Evolutionary conservation across 2,113 vertebrate genomes (phyloP).

Genomic region (Pomatostomus ruficeps): DNA sequence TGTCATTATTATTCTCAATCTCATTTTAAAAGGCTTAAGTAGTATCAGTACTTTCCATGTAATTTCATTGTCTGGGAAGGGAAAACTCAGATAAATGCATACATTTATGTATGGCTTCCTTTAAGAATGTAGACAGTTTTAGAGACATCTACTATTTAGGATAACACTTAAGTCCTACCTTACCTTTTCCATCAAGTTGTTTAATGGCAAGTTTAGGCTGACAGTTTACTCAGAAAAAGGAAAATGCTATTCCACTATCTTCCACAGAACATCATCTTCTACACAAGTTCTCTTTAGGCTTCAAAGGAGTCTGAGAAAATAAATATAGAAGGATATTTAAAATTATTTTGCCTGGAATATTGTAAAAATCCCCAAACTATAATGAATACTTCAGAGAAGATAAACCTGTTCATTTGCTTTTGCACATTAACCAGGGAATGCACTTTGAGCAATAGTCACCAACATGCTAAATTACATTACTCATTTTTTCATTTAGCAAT

Average conservation of each 20-base stretch:
- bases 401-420: not conserved
- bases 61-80: not conserved
- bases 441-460: not conserved
- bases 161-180: not conserved
- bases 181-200: not conserved
- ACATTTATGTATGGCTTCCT: not conserved
- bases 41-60: not conserved
- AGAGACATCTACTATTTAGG: not conserved
- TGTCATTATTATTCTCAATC: not conserved
- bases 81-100: not conserved
- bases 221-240: not conserved
- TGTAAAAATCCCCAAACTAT: not conserved
- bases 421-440: not conserved
- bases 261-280: not conserved
- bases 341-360: not conserved
- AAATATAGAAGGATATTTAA: not conserved
- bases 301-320: not conserved
- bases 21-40: not conserved
- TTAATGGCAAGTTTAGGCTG: not conserved
- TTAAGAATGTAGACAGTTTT: not conserved
- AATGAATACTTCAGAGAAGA: not conserved
- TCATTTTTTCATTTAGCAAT: not conserved
- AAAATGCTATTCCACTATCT: not conserved
- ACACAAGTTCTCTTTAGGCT: not conserved
- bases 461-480: not conserved